Percentiles rank a stretch among this genome's conserved stretches.
Conservation (phyloP, 53 echinoderm and acorn worm genomes). For the Stichopus horrens region DNA sequence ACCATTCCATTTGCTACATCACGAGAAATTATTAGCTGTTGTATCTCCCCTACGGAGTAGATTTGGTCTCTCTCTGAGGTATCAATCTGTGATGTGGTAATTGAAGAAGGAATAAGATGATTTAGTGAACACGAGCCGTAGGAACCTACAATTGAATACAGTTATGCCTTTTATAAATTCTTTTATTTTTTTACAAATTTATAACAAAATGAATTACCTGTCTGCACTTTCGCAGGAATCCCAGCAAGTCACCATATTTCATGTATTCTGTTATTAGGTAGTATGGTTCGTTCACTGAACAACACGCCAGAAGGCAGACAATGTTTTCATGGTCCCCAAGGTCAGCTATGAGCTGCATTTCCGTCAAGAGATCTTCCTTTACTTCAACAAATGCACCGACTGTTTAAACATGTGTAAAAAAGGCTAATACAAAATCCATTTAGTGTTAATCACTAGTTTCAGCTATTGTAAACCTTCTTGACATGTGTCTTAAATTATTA, state of each 20-base stretch:
- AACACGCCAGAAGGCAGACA: constrained; percentile 11
- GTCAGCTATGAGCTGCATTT: constrained; percentile 33
- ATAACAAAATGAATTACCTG: background rate
- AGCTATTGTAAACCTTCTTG: background rate
- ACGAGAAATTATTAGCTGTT: constrained; percentile 30
- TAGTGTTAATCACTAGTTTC: too few species aligned
- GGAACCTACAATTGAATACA: background rate
- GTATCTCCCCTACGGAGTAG: background rate
- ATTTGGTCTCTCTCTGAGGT: background rate
- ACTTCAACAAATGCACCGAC: constrained; percentile 15
- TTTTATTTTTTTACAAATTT: background rate
- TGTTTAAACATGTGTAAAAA: background rate
- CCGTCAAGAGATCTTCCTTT: constrained; percentile 22
- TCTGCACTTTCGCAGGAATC: constrained; percentile 30
- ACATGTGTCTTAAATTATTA: background rate
- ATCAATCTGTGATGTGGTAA: background rate
- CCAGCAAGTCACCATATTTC: constrained; percentile 41
- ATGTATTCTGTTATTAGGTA: constrained; percentile 36
- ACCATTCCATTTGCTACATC: constrained; percentile 44
- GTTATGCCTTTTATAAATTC: background rate
- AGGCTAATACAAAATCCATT: too few species aligned
- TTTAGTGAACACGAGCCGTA: background rate
- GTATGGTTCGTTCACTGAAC: constrained; percentile 21
- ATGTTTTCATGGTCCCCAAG: constrained; percentile 32
- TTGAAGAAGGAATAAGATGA: too few species aligned